Conservation (phyloP, 2,888 invertebrate species). For the Deilephila porcellus region DNA sequence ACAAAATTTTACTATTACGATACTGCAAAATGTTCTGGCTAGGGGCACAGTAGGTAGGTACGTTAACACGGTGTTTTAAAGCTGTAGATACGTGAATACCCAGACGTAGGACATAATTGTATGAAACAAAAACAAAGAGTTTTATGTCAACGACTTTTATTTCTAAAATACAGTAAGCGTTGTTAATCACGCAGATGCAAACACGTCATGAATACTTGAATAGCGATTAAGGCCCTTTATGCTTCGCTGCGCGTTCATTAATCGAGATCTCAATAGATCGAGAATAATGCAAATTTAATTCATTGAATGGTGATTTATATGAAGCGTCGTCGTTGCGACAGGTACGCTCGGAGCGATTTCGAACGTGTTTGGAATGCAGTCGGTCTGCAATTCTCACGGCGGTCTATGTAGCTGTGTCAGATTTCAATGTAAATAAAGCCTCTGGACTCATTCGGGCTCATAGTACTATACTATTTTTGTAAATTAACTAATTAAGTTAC, state of each 20-base stretch:
- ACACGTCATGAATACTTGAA: constrained; percentile 40
- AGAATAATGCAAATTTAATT: constrained; percentile 42
- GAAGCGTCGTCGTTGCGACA: constrained; percentile 32
- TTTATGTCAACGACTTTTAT: neutral
- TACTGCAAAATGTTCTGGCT: no score
- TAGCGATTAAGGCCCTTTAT: constrained; percentile 39
- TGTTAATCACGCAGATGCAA: constrained; percentile 45
- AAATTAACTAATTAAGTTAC: no score
- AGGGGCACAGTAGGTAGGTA: no score
- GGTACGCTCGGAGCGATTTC: constrained; percentile 38
- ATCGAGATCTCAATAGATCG: constrained; percentile 43
- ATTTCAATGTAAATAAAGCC: constrained; percentile 29
- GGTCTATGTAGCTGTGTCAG: constrained; percentile 28
- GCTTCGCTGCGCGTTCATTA: constrained; percentile 32
- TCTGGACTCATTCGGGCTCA: neutral
- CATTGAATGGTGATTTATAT: constrained; percentile 38
- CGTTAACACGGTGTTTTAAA: no score
- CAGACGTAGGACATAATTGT: neutral
- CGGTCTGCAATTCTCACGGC: constrained; percentile 39
- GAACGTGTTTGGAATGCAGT: constrained; percentile 45
- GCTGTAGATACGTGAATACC: no score
- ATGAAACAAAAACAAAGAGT: neutral
- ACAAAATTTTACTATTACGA: no score
- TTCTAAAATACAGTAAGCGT: constrained; percentile 32
- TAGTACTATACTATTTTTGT: neutral